Percentiles rank a stretch among this genome's conserved stretches.
Conservation (phyloP, 64 coral and sea anemone genomes). For the Montipora cactus region DNA sequence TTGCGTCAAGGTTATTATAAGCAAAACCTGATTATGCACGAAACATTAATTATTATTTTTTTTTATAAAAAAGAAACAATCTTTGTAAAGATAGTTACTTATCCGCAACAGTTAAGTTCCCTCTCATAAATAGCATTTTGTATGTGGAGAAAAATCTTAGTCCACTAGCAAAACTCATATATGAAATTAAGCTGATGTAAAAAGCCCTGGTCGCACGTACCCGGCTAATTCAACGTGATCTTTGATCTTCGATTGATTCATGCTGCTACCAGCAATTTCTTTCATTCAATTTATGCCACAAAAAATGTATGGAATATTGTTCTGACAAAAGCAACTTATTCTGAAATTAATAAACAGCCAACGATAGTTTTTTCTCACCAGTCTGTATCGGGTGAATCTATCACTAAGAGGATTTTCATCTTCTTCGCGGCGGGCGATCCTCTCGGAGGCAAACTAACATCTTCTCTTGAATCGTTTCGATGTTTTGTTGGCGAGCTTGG, state of each 20-base stretch:
- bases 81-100: too few species aligned
- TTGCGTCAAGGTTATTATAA: too few species aligned
- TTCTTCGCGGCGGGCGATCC: conserved; percentile 73
- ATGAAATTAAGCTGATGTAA: neutral
- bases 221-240: neutral
- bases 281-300: neutral
- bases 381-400: conserved; percentile 90
- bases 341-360: neutral
- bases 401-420: conserved; percentile 88
- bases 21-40: too few species aligned
- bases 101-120: too few species aligned
- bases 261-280: neutral
- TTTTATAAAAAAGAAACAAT: too few species aligned
- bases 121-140: too few species aligned
- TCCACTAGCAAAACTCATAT: neutral
- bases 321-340: neutral
- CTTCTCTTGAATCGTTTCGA: conserved; percentile 57
- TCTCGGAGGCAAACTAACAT: conserved; percentile 55
- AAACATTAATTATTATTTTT: too few species aligned
- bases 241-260: conserved; percentile 20
- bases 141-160: neutral
- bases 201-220: too few species aligned
- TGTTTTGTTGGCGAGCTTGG: neutral
- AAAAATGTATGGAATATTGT: neutral
- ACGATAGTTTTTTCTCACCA: conserved; percentile 70